These are phyloP conservation scores for Malurus elegans DNA, from an alignment of 2,113 vertebrate species.

Conservation along the genomic window DNA sequence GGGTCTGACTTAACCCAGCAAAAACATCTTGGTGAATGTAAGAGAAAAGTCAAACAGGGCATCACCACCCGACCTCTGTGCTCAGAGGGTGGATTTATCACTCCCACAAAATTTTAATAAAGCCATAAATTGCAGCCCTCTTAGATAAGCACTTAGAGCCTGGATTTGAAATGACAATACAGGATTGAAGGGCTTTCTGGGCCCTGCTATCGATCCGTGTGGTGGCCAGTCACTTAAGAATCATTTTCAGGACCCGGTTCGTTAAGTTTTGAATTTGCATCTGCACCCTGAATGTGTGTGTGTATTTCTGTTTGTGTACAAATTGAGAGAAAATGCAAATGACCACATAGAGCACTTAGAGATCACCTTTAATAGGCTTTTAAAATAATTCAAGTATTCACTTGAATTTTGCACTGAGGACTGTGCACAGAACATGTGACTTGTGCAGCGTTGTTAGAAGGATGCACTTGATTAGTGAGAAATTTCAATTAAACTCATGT, in stretches of 20 bases:
- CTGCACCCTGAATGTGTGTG: not conserved
- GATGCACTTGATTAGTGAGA: not conserved
- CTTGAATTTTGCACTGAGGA: not conserved
- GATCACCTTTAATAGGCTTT: not conserved
- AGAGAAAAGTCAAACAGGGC: not conserved
- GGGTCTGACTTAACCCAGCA: not conserved
- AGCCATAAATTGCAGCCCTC: constrained; percentile 48
- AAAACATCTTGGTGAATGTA: not conserved
- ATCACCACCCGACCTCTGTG: not conserved
- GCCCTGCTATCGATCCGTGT: not conserved
- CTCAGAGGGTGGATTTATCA: constrained; percentile 40
- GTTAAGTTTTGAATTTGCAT: constrained; percentile 54
- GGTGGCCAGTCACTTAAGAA: constrained; percentile 20
- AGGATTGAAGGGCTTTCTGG: constrained; percentile 38
- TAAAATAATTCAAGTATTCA: not conserved
- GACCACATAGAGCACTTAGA: not conserved
- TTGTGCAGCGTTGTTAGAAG: not conserved
- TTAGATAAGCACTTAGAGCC: constrained; percentile 25
- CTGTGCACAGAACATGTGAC: not conserved
- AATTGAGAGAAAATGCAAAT: not conserved
- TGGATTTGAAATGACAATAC: constrained; percentile 40
- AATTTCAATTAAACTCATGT: not conserved
- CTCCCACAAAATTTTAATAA: constrained; percentile 61
- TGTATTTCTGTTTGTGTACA: not conserved
- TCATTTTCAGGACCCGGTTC: constrained; percentile 14